Base-by-base conservation (phyloP, 2,113 vertebrate species). In the Lophochroa leadbeateri region DNA sequence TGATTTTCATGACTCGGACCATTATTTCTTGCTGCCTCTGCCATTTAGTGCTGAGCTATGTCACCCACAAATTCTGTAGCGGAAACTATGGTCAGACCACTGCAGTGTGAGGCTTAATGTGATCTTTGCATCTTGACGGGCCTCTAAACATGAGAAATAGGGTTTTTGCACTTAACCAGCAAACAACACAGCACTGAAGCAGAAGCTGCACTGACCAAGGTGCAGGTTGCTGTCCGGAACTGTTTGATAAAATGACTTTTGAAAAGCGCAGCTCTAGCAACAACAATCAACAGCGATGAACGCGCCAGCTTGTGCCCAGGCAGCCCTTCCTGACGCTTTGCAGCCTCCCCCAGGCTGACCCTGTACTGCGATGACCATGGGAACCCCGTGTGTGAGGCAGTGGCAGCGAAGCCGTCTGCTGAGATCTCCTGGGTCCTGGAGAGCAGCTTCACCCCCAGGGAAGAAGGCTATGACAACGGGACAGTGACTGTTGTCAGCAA, bases 401-500 rank as follows among this genome's bases (percentile, higher is more conserved):
- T 3, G 1, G 84, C 37, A 3, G 92, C 77, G 61, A 91, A 63
- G 83, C 90, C 95, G 2, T 49, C 35, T 23, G 86, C 92, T 37
- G 29, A 31, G 21, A 41, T 96, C 47, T 91, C 24, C 0, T 96
- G 93, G 92, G 29, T 3, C 19, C 76, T 27, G 3, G 50, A n/a
- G 31, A n/a, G 58, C 82, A 57, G 55, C 49, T 84, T 20, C 65
- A 68, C 11, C 14, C 58, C 6, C 8, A 8, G 13, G 23, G 15
- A 47, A 17, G 33, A 87, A 84, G 6, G 3, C 14, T 76, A 90
- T 0, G 5, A 23, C 11, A 28, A 95, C 0, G 87, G 67, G 74
- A 96, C 92, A 67, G 88, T 94, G 88, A 96, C 96, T 21, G 58
- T 94, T 10, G 37, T 57, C 49, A 96, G 88, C 76, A 88, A 17